Evolutionary conservation across 35 echinoderm and acorn worm genomes (phyloP), one percentile per base, ranked within the genome.

Genomic region (Stichopus chloronotus): DNA sequence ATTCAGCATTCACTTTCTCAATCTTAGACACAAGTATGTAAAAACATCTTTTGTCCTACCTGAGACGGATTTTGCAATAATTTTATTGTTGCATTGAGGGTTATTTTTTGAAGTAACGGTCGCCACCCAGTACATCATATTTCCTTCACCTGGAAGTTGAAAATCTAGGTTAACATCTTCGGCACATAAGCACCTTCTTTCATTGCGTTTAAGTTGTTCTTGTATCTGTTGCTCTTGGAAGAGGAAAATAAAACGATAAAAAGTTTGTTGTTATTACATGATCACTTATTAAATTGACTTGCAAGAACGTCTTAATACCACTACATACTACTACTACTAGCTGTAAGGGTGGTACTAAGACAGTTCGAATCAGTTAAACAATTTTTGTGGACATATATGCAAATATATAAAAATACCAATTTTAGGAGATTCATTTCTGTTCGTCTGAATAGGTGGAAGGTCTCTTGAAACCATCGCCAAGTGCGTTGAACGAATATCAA

Each of bases 161-260:
- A 85, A 56, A 58, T 20, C 58, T 58, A 85, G 9, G 16, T 85
- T 85, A 20, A 85, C 82, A 85, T 85, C 82, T 20, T 20, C 69
- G 22, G 69, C 4, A 74, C 17, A 21, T 20, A 74, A 74, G 69
- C 13, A 74, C 22, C 6, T 19, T 74, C 69, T n/a, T 74, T 74
- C 69, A 7, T 74, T n/a, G 7, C 4, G 5, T 3, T 74, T n/a
- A 74, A 20, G 16, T 74, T 74, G 69, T 14, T n/a, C 4, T 14
- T 74, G 69, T 16, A 7, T 74, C 19, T 20, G 6, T 74, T 14
- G 69, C 22, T 20, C 69, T 74, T 74, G 13, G n/a, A 22, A 19
- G 7, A 74, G 7, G 22, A 2, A 74, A 23, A 7, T n/a, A 74
- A 74, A 74, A 21, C 19, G 4, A 65, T 4, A 65, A 19, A 19